A percentile compares a stretch with the other conserved stretches of the same genome.
Conservation (phyloP, 1,140 invertebrate species). For the Zelostemma sp. region DNA sequence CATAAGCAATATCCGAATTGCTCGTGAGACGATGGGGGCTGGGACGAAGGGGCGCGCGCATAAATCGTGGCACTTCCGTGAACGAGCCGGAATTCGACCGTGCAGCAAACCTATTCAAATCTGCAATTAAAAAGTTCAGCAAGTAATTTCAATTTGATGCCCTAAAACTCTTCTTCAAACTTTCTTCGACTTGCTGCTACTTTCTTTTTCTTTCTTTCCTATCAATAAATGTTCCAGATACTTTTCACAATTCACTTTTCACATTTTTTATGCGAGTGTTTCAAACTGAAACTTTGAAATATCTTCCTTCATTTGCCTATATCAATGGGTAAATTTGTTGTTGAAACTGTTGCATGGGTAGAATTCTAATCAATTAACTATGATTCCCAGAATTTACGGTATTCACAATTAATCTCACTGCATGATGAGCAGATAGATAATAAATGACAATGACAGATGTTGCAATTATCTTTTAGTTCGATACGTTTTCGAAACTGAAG, state of each 20-base stretch:
- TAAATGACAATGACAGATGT: conserved; percentile 38
- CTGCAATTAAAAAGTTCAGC: conserved; percentile 66
- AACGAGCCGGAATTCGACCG: conserved; percentile 23
- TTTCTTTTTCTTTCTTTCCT: conserved; percentile 5
- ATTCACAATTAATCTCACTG: conserved; percentile 28
- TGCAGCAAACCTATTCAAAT: conserved; percentile 56
- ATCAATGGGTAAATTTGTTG: too few relatives aligned
- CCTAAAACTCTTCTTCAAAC: background rate
- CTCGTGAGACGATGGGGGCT: conserved; percentile 23
- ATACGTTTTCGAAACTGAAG: conserved; percentile 25
- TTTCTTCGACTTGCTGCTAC: conserved; percentile 25
- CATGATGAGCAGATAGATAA: conserved; percentile 29
- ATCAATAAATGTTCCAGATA: too few relatives aligned
- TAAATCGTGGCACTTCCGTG: conserved; percentile 53
- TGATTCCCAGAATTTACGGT: conserved; percentile 24
- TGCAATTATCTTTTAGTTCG: conserved; percentile 30
- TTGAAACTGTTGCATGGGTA: too few relatives aligned
- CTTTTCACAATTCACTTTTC: too few relatives aligned
- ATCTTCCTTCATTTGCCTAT: too few relatives aligned
- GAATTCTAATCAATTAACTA: conserved; percentile 38
- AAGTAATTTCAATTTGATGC: conserved; percentile 66
- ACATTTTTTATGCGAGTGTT: too few relatives aligned
- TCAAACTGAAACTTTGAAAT: too few relatives aligned
- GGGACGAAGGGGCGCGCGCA: conserved; percentile 30
- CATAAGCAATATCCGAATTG: conserved; percentile 37